Evolutionary conservation across 2,888 invertebrate species (phyloP).

Genomic region (Drosophila tripunctata): DNA sequence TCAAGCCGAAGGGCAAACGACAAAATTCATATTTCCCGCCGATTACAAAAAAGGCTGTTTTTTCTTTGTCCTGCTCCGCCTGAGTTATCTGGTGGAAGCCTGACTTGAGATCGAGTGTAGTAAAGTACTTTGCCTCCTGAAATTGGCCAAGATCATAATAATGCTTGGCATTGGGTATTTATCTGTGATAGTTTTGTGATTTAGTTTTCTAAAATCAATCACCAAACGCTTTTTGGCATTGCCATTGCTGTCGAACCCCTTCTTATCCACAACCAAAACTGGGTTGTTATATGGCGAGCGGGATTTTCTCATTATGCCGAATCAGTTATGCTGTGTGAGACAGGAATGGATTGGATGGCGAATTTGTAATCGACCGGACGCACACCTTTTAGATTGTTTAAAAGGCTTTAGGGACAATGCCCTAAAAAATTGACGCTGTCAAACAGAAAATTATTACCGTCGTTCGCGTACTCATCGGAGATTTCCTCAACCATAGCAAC

Average conservation of each 20-base stretch:
- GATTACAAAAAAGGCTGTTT: neutral
- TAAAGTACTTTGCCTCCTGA: neutral
- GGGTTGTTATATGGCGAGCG: neutral
- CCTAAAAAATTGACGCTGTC: too few relatives aligned
- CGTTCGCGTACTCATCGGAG: too few relatives aligned
- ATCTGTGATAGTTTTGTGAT: slow-evolving; percentile 76
- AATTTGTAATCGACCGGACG: too few relatives aligned
- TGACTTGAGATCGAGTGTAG: neutral
- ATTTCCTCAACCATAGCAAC: too few relatives aligned
- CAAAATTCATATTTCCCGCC: neutral
- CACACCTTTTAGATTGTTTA: too few relatives aligned
- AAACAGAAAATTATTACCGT: too few relatives aligned
- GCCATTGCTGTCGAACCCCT: neutral
- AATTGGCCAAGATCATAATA: slow-evolving; percentile 71
- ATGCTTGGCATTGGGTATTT: slow-evolving; percentile 80
- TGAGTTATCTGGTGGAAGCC: neutral
- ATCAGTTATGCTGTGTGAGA: neutral
- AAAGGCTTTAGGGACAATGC: too few relatives aligned
- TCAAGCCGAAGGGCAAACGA: neutral
- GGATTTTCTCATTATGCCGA: neutral
- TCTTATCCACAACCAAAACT: neutral
- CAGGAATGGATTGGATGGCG: neutral
- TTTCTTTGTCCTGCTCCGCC: too few relatives aligned
- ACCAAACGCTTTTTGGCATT: neutral
- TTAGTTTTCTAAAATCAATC: slow-evolving; percentile 64